phyloP scores from a whole-genome alignment of 1,140 invertebrate species.

The Scylla paramamosain region DNA sequence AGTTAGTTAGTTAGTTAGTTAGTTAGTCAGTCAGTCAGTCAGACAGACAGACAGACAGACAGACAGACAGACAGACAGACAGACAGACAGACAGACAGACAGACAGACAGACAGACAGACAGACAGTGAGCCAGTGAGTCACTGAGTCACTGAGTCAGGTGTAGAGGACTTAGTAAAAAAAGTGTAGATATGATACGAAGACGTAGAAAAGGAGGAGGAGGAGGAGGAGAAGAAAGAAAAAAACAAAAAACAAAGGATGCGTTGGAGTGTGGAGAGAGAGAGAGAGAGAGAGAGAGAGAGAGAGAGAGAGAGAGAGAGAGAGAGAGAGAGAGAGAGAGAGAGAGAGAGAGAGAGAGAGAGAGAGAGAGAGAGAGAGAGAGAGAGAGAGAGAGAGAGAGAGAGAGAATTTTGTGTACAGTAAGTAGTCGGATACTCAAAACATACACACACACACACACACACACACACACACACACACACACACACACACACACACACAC shows the following conservation, averaged over 20 bases:
- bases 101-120: slow-evolving; percentile 38
- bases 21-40: too few relatives aligned
- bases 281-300: slow-evolving; percentile 4
- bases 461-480: neutral
- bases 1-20: too few relatives aligned
- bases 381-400: slow-evolving; percentile 12
- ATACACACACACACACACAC: neutral
- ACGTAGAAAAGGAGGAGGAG: too few relatives aligned
- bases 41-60: slow-evolving; percentile 33
- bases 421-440: neutral
- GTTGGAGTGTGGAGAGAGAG: neutral
- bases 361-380: slow-evolving; percentile 12
- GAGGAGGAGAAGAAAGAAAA: too few relatives aligned
- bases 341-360: slow-evolving; percentile 12
- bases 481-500: neutral
- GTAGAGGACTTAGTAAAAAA: too few relatives aligned
- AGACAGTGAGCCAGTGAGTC: neutral
- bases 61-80: slow-evolving; percentile 41
- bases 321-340: slow-evolving; percentile 16
- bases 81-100: slow-evolving; percentile 38
- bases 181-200: too few relatives aligned
- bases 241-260: too few relatives aligned
- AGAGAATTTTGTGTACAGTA: neutral
- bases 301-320: slow-evolving; percentile 12
- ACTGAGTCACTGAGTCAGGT: too few relatives aligned